phyloP scores from a whole-genome alignment of 2,888 invertebrate genomes.

The Drosophila pseudotakahashii region DNA sequence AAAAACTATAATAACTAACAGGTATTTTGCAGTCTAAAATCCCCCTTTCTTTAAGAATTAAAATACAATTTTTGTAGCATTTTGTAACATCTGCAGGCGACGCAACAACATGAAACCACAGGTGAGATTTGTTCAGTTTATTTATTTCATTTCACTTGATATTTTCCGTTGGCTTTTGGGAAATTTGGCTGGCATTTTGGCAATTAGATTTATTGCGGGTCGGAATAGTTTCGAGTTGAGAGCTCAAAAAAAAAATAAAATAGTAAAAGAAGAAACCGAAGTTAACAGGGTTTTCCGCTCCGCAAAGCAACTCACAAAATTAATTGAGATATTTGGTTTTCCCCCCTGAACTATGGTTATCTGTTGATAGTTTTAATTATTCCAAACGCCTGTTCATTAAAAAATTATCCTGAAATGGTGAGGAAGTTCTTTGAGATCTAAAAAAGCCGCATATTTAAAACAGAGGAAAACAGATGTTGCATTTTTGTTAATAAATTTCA shows the following conservation, averaged over 20 bases:
- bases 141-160: slow-evolving; percentile 26
- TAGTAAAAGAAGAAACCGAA: too few relatives aligned
- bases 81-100: slow-evolving; percentile 21
- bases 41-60: neutral
- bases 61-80: neutral
- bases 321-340: slow-evolving; percentile 6
- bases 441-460: neutral
- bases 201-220: slow-evolving; percentile 27
- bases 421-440: neutral
- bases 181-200: slow-evolving; percentile 6
- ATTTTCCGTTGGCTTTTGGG: slow-evolving; percentile 9
- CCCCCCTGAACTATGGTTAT: neutral
- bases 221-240: neutral
- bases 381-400: neutral
- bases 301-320: neutral
- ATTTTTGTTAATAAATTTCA: slow-evolving; percentile 25
- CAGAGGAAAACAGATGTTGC: slow-evolving; percentile 14
- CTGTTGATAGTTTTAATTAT: neutral
- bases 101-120: slow-evolving; percentile 22
- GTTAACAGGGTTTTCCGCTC: slow-evolving; percentile 8
- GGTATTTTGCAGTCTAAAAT: neutral
- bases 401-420: neutral
- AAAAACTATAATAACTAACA: neutral
- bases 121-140: slow-evolving; percentile 36
- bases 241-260: neutral